Conservation (phyloP, 2,797 vertebrate species). For the Sebastes steindachneri region DNA sequence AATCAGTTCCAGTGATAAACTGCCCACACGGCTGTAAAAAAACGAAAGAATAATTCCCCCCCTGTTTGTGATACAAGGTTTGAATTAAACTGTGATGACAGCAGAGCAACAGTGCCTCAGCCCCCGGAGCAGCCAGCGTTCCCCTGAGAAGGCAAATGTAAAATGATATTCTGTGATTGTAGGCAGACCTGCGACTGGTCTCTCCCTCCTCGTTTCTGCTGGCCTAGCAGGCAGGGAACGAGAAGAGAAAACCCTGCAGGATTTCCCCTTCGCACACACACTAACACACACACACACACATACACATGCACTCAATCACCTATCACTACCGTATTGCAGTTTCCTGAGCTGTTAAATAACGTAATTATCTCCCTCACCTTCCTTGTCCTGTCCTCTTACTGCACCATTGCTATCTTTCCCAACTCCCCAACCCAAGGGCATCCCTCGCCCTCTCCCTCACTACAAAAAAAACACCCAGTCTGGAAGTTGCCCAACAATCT, state of each 20-base stretch:
- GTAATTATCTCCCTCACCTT: slow-evolving; percentile 47
- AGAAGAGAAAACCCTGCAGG: slow-evolving; percentile 69
- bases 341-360: slow-evolving; percentile 66
- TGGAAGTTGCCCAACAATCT: slow-evolving; percentile 9
- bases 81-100: slow-evolving; percentile 55
- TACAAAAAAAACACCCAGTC: background rate
- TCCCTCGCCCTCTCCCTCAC: background rate
- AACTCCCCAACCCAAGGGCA: slow-evolving; percentile 34
- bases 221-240: slow-evolving; percentile 55
- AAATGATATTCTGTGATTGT: slow-evolving; percentile 57
- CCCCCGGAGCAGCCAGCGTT: slow-evolving; percentile 26
- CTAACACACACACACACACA: slow-evolving; percentile 5
- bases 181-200: slow-evolving; percentile 46
- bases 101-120: slow-evolving; percentile 28
- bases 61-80: slow-evolving; percentile 23
- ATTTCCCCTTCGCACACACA: slow-evolving; percentile 40
- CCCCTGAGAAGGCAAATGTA: slow-evolving; percentile 46
- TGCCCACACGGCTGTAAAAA: background rate
- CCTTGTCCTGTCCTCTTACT: slow-evolving; percentile 30
- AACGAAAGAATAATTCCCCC: background rate
- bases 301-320: slow-evolving; percentile 32
- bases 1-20: slow-evolving; percentile 2
- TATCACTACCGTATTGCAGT: slow-evolving; percentile 46
- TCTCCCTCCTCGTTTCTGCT: slow-evolving; percentile 49
- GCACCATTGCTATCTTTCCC: slow-evolving; percentile 23